Conservation (phyloP, 2,888 invertebrate species). For the Marasmarcha lunaedactyla region DNA sequence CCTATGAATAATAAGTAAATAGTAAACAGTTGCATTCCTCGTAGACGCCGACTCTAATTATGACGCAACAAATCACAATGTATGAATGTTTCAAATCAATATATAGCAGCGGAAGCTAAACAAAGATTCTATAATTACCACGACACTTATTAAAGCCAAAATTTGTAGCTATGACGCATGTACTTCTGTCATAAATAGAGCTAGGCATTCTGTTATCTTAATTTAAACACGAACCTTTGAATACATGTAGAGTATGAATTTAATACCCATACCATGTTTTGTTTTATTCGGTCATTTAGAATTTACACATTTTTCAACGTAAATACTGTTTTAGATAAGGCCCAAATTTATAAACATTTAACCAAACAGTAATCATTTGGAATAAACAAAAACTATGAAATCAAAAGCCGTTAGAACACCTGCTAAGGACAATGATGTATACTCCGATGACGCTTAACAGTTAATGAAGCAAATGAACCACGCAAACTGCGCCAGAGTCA, state of each 20-base stretch:
- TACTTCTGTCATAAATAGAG: too few relatives aligned
- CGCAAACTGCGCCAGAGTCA: conserved; percentile 23
- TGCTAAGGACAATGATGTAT: conserved; percentile 11
- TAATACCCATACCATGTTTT: too few relatives aligned
- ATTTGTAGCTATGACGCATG: conserved; percentile 31
- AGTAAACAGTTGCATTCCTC: conserved; percentile 15
- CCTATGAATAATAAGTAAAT: conserved; percentile 16
- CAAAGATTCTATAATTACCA: conserved; percentile 41
- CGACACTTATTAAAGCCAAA: conserved; percentile 32
- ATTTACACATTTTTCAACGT: too few relatives aligned
- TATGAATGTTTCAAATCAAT: conserved; percentile 24
- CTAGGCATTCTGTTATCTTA: too few relatives aligned
- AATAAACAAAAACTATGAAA: too few relatives aligned
- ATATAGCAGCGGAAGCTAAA: conserved; percentile 38
- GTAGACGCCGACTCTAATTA: conserved; percentile 23
- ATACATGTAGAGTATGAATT: too few relatives aligned
- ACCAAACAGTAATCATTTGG: too few relatives aligned
- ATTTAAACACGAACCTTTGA: too few relatives aligned
- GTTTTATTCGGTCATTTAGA: too few relatives aligned
- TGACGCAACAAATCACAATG: conserved; percentile 26
- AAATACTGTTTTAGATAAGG: too few relatives aligned
- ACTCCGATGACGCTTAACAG: conserved; percentile 23
- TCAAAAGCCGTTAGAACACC: not conserved
- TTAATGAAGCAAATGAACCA: conserved; percentile 30
- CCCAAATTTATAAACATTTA: too few relatives aligned